Evolutionary conservation across 2,888 invertebrate species (phyloP).

Genomic region (Beris chalybata): DNA sequence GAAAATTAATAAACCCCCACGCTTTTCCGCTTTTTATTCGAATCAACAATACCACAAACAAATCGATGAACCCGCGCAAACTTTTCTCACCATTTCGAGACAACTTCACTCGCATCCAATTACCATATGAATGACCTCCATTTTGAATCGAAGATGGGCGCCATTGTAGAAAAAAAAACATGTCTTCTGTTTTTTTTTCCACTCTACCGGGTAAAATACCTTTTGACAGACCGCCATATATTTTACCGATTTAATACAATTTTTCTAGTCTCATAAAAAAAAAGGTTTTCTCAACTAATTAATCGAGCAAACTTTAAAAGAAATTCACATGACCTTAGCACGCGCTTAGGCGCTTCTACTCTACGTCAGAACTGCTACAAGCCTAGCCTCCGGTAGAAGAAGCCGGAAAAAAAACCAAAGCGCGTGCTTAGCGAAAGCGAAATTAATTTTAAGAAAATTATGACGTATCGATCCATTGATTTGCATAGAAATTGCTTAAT

Average conservation of each 20-base stretch:
- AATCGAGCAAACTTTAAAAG: too few relatives aligned
- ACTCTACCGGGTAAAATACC: too few relatives aligned
- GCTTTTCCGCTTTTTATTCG: conserved; percentile 4
- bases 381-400: too few relatives aligned
- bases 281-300: too few relatives aligned
- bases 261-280: too few relatives aligned
- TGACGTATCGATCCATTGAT: conserved; percentile 5
- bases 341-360: too few relatives aligned
- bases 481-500: conserved; percentile 23
- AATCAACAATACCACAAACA: not conserved
- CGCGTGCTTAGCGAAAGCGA: conserved; percentile 7
- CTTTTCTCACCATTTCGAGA: not conserved
- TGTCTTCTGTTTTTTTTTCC: not conserved
- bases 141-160: not conserved
- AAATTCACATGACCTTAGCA: too few relatives aligned
- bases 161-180: not conserved
- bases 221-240: too few relatives aligned
- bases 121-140: conserved; percentile 6
- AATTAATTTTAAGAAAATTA: conserved; percentile 18
- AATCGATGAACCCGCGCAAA: not conserved
- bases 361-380: too few relatives aligned
- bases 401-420: too few relatives aligned
- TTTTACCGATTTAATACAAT: too few relatives aligned
- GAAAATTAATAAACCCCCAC: conserved; percentile 14
- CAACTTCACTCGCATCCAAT: not conserved